Evolutionary conservation across 2,888 invertebrate genomes (phyloP).

Genomic region (Drepana falcataria): DNA sequence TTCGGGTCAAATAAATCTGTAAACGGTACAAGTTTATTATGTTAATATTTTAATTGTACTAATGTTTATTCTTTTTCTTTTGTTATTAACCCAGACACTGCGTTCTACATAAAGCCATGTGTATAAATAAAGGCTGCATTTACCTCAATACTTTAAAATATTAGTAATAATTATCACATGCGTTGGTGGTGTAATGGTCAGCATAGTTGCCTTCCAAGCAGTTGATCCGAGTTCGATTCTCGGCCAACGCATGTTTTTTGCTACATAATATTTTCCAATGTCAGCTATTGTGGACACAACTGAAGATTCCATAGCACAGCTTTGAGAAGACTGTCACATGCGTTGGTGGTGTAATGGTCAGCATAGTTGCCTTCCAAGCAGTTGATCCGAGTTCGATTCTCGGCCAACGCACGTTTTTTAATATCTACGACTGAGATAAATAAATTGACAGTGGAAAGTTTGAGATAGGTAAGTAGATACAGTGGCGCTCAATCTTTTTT

Average conservation of each 20-base stretch:
- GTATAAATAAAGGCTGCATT: background rate
- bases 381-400: conserved; percentile 81
- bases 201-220: conserved; percentile 81
- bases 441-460: background rate
- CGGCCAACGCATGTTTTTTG: conserved; percentile 65
- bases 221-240: conserved; percentile 81
- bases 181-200: conserved; percentile 80
- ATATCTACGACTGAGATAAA: background rate
- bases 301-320: no score
- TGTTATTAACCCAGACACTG: no score
- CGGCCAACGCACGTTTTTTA: conserved; percentile 66
- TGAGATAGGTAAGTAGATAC: no score
- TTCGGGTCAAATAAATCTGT: no score
- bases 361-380: conserved; percentile 81
- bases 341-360: conserved; percentile 80
- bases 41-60: no score
- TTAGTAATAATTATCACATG: conserved; percentile 14
- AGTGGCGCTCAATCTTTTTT: no score
- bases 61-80: no score
- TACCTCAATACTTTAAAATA: background rate
- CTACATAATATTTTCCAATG: background rate
- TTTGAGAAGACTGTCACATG: conserved; percentile 29
- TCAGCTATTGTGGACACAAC: no score
- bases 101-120: background rate
- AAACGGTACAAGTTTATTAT: no score